Evolutionary conservation across 2,797 vertebrate genomes (phyloP).

Genomic region (Halcyon badia): DNA sequence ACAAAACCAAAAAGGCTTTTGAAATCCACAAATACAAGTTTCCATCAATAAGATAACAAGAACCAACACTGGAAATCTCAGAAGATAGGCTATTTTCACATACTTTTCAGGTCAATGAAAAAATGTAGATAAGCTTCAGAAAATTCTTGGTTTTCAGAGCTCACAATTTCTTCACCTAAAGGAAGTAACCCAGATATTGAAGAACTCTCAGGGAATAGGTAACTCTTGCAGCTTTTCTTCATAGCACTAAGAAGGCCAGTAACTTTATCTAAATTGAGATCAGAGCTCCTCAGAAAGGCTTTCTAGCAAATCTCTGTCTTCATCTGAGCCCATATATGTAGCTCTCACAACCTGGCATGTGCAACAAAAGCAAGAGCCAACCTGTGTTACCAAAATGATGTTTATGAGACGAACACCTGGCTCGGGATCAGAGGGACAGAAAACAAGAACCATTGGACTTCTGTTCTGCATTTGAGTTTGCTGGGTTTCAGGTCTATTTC

Average conservation of each 20-base stretch:
- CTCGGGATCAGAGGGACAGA: not conserved
- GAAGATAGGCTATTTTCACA: not conserved
- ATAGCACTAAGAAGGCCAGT: not conserved
- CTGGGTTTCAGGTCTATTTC: not conserved
- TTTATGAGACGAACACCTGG: not conserved
- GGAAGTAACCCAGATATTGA: not conserved
- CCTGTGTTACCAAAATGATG: fast-evolving
- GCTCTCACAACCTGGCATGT: not conserved
- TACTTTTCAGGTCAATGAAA: not conserved
- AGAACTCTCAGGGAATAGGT: not conserved
- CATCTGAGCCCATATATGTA: not conserved
- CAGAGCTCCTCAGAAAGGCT: not conserved
- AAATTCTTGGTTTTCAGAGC: not conserved
- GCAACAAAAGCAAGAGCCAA: not conserved
- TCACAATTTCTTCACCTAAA: not conserved
- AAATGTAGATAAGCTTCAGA: not conserved
- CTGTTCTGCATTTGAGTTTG: not conserved
- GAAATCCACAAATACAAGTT: not conserved
- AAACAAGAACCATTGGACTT: not conserved
- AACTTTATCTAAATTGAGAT: not conserved
- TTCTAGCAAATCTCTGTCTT: not conserved
- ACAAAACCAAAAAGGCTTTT: not conserved
- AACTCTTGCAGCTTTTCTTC: not conserved
- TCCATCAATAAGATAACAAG: not conserved
- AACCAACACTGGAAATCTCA: not conserved